phyloP scores from a whole-genome alignment of 2,797 vertebrate genomes.

The Sebastes steindachneri region DNA sequence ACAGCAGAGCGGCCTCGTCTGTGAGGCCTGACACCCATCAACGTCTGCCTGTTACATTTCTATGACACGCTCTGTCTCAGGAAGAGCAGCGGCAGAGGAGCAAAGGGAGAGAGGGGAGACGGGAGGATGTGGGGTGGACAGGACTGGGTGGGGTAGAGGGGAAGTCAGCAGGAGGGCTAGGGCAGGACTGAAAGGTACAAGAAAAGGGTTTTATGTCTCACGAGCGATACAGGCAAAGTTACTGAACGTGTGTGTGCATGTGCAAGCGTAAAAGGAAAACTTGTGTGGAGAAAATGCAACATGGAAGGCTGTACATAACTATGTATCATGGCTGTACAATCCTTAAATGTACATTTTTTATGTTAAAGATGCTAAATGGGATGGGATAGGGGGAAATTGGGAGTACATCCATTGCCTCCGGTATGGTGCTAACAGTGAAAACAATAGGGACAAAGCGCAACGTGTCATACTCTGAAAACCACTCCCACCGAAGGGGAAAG shows the following conservation, averaged over 20 bases:
- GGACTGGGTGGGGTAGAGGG: constrained; percentile 29
- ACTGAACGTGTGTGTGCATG: background rate
- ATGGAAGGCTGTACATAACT: background rate
- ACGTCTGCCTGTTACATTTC: constrained; percentile 76
- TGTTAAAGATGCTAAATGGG: background rate
- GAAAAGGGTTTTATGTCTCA: constrained; percentile 55
- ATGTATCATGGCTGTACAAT: background rate
- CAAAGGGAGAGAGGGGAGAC: constrained; percentile 26
- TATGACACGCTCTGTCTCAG: constrained; percentile 72
- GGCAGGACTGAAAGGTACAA: constrained; percentile 55
- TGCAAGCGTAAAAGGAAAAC: background rate
- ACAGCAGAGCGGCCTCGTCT: constrained; percentile 58
- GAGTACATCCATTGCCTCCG: background rate
- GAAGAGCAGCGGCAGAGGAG: constrained; percentile 41
- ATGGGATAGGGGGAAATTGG: background rate
- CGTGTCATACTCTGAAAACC: too few relatives aligned
- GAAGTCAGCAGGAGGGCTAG: constrained; percentile 46
- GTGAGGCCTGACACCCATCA: constrained; percentile 76
- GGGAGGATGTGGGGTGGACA: constrained; percentile 43
- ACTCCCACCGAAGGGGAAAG: too few relatives aligned
- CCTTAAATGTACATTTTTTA: constrained; percentile 16
- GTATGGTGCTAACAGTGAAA: too few relatives aligned
- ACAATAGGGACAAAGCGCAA: too few relatives aligned
- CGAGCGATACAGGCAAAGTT: constrained; percentile 17
- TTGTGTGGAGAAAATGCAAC: background rate